Evolutionary conservation across 2,113 vertebrate genomes (phyloP).

Genomic region (Phaetusa simplex): DNA sequence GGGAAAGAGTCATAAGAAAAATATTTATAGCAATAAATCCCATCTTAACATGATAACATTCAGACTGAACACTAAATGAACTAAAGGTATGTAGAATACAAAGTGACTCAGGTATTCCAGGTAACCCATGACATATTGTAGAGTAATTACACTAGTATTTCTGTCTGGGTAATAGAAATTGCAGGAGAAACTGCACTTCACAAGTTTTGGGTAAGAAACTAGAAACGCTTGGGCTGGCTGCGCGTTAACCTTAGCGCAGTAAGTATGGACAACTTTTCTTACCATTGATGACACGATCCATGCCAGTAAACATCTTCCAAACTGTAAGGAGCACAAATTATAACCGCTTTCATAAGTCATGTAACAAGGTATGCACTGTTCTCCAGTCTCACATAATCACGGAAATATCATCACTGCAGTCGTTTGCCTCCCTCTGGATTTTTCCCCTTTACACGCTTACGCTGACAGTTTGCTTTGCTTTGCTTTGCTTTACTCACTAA

Average conservation of each 20-base stretch:
- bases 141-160: not conserved
- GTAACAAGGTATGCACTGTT: conserved; percentile 66
- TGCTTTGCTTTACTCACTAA: conserved; percentile 35
- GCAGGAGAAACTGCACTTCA: not conserved
- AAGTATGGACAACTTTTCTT: not conserved
- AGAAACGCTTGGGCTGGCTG: not conserved
- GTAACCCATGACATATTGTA: not conserved
- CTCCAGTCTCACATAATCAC: conserved; percentile 13
- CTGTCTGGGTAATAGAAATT: not conserved
- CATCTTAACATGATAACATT: conserved; percentile 32
- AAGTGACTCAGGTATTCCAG: conserved; percentile 14
- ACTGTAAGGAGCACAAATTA: not conserved
- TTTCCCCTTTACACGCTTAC: conserved; percentile 41
- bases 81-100: not conserved
- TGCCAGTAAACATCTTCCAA: not conserved
- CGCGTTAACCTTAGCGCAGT: fast-evolving
- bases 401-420: conserved; percentile 37
- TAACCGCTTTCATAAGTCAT: not conserved
- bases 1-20: conserved; percentile 47
- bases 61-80: not conserved
- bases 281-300: not conserved
- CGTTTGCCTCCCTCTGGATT: conserved; percentile 43
- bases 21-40: conserved; percentile 53
- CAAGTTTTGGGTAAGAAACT: not conserved
- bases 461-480: conserved; percentile 42